These are phyloP conservation scores for Lepisosteus osseus DNA, from an alignment of 2,113 vertebrate genomes.

Conservation along the genomic window DNA sequence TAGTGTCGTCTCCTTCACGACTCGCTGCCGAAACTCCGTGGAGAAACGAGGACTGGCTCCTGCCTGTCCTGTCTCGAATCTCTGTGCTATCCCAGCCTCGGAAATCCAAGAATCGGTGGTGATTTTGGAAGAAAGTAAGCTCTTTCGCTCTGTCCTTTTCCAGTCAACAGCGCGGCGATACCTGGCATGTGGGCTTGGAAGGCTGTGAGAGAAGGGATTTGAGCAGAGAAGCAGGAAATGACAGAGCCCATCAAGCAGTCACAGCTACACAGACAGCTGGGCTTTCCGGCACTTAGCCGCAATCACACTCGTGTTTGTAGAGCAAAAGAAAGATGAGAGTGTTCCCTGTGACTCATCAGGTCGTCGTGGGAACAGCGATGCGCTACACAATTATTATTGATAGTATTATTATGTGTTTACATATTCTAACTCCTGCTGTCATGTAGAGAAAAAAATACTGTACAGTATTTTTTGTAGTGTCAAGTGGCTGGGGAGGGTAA, in stretches of 20 bases:
- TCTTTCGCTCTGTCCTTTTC: too few relatives aligned
- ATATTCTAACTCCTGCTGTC: neutral
- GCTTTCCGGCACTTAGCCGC: too few relatives aligned
- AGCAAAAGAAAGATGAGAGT: neutral
- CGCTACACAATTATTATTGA: neutral
- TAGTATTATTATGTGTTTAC: neutral
- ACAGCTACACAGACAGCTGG: neutral
- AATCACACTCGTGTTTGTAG: neutral
- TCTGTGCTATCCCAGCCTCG: constrained; percentile 2
- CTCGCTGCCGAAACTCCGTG: neutral
- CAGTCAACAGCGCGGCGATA: too few relatives aligned
- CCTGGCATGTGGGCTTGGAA: neutral
- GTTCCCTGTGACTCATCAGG: constrained; percentile 4
- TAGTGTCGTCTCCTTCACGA: neutral
- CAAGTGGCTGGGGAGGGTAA: neutral
- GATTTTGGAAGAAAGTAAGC: too few relatives aligned
- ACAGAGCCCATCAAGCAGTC: neutral
- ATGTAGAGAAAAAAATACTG: neutral
- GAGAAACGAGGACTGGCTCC: neutral
- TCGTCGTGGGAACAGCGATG: neutral
- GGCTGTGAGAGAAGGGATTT: neutral
- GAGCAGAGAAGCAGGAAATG: neutral
- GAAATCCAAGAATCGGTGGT: neutral
- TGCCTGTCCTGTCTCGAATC: neutral
- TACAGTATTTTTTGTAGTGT: neutral